Evolutionary conservation across 2,797 vertebrate genomes (phyloP).

Genomic region (Falco naumanni): DNA sequence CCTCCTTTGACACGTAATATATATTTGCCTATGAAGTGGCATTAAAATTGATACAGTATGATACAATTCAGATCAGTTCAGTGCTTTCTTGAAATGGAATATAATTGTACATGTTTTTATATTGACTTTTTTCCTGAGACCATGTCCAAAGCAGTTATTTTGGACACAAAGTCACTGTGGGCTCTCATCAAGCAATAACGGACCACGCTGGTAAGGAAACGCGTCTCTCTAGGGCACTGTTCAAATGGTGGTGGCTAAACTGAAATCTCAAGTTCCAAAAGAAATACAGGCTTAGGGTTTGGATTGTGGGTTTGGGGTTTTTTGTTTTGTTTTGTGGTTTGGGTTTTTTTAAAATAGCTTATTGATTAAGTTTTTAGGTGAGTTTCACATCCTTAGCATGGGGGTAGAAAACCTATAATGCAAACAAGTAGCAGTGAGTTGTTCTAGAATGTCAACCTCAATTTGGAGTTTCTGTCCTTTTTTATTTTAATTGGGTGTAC

Average conservation of each 20-base stretch:
- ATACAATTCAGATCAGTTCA: slow-evolving; percentile 50
- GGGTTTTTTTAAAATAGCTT: neutral
- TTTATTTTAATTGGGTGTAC: neutral
- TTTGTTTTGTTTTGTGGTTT: neutral
- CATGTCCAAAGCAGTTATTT: slow-evolving; percentile 16
- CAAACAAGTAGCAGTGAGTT: neutral
- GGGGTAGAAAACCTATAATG: neutral
- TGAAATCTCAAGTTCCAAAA: neutral
- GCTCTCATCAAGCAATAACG: slow-evolving; percentile 51
- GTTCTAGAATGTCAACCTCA: neutral
- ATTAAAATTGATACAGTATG: slow-evolving; percentile 46
- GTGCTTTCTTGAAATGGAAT: slow-evolving; percentile 15
- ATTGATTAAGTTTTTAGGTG: neutral
- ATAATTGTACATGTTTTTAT: neutral
- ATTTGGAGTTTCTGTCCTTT: neutral
- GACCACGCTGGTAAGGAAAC: slow-evolving; percentile 22
- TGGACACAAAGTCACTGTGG: slow-evolving; percentile 46
- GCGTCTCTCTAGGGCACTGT: neutral
- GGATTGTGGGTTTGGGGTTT: no score
- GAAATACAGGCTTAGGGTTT: neutral
- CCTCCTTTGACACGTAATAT: neutral
- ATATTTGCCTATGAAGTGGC: slow-evolving; percentile 32
- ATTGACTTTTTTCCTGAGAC: neutral
- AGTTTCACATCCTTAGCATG: neutral
- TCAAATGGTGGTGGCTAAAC: neutral